Conservation (phyloP, 2,113 vertebrate species). For the Phaethon lepturus region DNA sequence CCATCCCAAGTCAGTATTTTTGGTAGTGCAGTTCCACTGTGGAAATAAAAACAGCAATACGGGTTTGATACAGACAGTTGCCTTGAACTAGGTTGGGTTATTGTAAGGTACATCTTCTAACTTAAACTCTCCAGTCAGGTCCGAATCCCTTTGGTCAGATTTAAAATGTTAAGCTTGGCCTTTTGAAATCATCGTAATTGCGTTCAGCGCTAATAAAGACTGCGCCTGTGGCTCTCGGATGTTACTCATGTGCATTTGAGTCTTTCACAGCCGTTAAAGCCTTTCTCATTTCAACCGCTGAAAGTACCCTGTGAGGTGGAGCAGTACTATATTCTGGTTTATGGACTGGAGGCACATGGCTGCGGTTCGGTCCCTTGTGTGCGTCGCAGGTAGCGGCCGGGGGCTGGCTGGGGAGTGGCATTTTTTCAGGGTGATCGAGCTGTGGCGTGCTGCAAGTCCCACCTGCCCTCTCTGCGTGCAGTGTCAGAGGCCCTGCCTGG, state of each 20-base stretch:
- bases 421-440: conserved; percentile 51
- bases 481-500: conserved; percentile 6
- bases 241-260: neutral
- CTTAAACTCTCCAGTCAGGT: neutral
- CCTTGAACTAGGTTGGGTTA: neutral
- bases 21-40: neutral
- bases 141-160: neutral
- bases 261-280: neutral
- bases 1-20: neutral
- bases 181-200: neutral
- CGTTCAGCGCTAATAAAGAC: neutral
- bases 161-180: neutral
- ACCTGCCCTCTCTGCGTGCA: conserved; percentile 50
- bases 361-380: accelerated
- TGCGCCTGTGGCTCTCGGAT: neutral
- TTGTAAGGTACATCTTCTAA: neutral
- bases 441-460: conserved; percentile 43
- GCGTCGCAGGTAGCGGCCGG: neutral
- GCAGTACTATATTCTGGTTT: neutral
- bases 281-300: neutral
- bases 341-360: neutral
- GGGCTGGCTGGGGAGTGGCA: neutral
- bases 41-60: neutral
- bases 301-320: neutral
- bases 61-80: neutral